These are phyloP conservation scores for Loriculus beryllinus DNA, from an alignment of 2,797 vertebrate genomes.

Conservation along the genomic window DNA sequence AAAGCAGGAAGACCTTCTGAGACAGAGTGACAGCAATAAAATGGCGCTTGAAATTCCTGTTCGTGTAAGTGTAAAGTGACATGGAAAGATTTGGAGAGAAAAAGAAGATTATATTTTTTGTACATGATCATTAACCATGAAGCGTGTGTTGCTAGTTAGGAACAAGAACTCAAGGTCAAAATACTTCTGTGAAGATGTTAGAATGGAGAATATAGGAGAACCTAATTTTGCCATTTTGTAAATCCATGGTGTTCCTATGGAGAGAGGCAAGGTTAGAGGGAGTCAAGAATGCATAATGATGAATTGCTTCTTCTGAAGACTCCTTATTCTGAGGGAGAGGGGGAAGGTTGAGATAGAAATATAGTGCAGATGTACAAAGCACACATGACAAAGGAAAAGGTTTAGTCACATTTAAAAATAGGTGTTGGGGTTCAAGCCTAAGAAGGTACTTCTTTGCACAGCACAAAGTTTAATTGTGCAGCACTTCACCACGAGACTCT, in stretches of 20 bases:
- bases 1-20: neutral
- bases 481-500: neutral
- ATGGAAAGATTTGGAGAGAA: neutral
- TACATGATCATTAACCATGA: neutral
- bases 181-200: neutral
- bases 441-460: neutral
- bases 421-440: neutral
- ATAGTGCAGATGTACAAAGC: neutral
- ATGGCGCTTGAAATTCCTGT: neutral
- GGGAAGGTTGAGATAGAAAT: neutral
- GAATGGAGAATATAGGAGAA: neutral
- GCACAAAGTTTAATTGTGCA: neutral
- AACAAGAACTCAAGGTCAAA: neutral
- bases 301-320: neutral
- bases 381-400: neutral
- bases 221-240: neutral
- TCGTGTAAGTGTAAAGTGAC: neutral
- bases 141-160: neutral
- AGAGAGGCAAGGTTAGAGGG: neutral
- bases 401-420: neutral
- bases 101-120: neutral
- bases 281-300: neutral
- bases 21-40: neutral
- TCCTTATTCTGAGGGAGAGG: rapidly evolving
- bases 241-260: neutral